Evolutionary conservation across 2,797 vertebrate species (phyloP), one percentile per base, ranked within the genome.

Genomic region (Anguilla pacifica): DNA sequence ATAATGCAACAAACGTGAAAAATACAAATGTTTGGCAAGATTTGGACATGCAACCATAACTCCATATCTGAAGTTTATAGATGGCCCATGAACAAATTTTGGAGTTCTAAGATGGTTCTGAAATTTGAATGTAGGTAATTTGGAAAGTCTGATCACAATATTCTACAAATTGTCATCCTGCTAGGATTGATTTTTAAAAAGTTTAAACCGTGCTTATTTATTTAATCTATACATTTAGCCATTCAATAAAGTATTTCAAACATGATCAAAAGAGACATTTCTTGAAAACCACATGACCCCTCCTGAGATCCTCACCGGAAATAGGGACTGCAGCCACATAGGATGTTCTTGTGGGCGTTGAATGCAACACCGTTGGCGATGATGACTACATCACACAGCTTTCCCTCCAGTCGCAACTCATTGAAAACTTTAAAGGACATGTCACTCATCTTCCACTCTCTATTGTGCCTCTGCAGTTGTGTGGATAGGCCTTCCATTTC

Each of bases 241-340:
- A 55, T 11, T 4, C 59, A 61, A 61, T 5, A 61, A 61, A 61
- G 59, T 17, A 61, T 19, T 61, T 25, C 22, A 67, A n/a, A 67
- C 22, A 67, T 25, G 9, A 25, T 67, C 22, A 67, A 67, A 59
- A 59, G 57, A 59, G 57, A 17, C 57, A 59, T 59, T 55, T 17
- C 57, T 59, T 59, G 57, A 59, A 59, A 59, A 15, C 15, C 3
- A 59, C 57, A 59, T 59, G 15, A 59, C 57, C 57, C 17, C 55
- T 57, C n/a, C 64, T 19, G 85, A 39, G 13, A 35, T 28, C 55
- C 92, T 90, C 53, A 96, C 96, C 95, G 94, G 92, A 96, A 96
- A 64, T 96, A 97, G 84, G 91, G 91, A 86, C 96, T 96, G 90
- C 96, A 96, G 92, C 93, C 95, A 85, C 95, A 96, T 43, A 97